Evolutionary conservation across 1,140 invertebrate species (phyloP).

Genomic region (Hestina assimilis): DNA sequence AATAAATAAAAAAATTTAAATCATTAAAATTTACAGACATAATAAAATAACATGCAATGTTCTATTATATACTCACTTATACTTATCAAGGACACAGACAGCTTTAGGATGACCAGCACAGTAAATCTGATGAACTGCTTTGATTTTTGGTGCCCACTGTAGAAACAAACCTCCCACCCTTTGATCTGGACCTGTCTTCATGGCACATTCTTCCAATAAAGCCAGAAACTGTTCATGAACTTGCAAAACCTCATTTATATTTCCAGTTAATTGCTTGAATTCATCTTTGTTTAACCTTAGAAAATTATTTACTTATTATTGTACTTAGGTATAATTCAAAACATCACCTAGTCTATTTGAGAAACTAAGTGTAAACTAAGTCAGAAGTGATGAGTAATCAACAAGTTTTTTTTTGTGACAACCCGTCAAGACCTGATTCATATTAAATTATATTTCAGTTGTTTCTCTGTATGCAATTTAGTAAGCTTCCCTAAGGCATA

Average conservation of each 20-base stretch:
- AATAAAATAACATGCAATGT: conserved; percentile 1
- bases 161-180: conserved; percentile 95
- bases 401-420: no score
- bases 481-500: no score
- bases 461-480: neutral
- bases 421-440: no score
- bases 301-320: conserved; percentile 25
- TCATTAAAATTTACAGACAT: no score
- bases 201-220: conserved; percentile 87
- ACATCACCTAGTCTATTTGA: neutral
- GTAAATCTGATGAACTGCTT: conserved; percentile 91
- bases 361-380: no score
- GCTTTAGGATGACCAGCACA: conserved; percentile 95
- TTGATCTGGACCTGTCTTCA: conserved; percentile 85
- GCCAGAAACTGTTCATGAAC: conserved; percentile 88
- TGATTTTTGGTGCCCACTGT: conserved; percentile 90
- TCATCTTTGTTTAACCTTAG: conserved; percentile 90
- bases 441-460: neutral
- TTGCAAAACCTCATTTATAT: conserved; percentile 92
- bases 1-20: no score
- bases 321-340: neutral
- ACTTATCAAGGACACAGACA: conserved; percentile 93
- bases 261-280: conserved; percentile 91
- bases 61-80: conserved; percentile 82
- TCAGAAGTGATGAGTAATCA: no score